Evolutionary conservation across 1,140 invertebrate species (phyloP), one percentile per base, ranked within the genome.

Genomic region (Copidosoma floridanum): DNA sequence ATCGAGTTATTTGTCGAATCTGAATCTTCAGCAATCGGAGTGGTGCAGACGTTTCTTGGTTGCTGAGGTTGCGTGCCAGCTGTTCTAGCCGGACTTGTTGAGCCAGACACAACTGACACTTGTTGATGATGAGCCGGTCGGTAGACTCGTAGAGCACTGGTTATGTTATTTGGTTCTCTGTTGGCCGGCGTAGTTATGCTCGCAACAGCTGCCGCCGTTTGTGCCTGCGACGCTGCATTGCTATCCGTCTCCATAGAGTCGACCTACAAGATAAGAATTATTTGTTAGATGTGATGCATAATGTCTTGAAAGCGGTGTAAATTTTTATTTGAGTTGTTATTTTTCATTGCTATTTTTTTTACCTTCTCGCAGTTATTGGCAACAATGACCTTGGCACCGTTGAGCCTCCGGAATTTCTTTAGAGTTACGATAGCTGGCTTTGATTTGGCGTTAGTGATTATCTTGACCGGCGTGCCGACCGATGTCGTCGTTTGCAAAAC

Each of bases 1-100:
- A 84, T 62, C 4, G 82, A 84, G 68, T 84, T 84, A 63, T 83
- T 84, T 12, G 80, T 83, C 1, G 83, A 84, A 65, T 84, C 81
- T 20, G 82, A 85, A 65, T 84, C 84, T 60, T 85, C 84, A 27
- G 78, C 82, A 3, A 78, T 66, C 10, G 79, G 72, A n/a, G n/a
- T n/a, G 6, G 75, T 77, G 27, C 70, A 78, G 4, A 72, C 71
- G 10, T 64, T 68, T 40, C 76, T 71, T 57, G 76, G 72, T 20
- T 48, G 11, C 14, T 51, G 16, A 44, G 14, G 32, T 59, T 23
- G 59, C 23, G 48, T 50, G 20, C 44, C 11, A 64, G 43, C 18
- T 59, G n/a, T 11, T 29, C 14, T 27, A n/a, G n/a, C 7, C 12
- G 69, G 65, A 44, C 77, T 82, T 14, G 82, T 55, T 3, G 82